Conservation (phyloP, 2,797 vertebrate genomes). For the Aeoliscus strigatus region DNA sequence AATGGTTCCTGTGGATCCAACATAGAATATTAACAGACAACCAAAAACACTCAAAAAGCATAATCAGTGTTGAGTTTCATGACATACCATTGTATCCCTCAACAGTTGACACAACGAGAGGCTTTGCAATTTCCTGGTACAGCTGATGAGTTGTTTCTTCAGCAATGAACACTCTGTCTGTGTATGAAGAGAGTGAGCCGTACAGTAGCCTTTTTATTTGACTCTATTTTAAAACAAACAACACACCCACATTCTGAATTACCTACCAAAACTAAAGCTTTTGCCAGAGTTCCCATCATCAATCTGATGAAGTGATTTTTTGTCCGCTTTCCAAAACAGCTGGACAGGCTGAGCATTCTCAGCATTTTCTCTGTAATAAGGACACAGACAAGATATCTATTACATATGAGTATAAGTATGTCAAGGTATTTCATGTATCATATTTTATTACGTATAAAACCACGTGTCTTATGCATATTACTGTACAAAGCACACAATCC, state of each 20-base stretch:
- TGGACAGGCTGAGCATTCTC: constrained; percentile 62
- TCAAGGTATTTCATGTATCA: too few relatives aligned
- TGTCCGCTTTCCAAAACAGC: constrained; percentile 81
- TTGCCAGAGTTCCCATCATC: constrained; percentile 80
- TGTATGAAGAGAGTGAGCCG: constrained; percentile 9
- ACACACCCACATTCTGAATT: background rate
- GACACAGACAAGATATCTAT: background rate
- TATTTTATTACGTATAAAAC: too few relatives aligned
- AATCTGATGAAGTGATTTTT: constrained; percentile 78
- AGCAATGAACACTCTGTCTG: constrained; percentile 87
- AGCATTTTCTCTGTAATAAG: constrained; percentile 43
- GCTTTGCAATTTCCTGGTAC: constrained; percentile 85
- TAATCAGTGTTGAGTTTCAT: background rate
- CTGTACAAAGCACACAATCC: too few relatives aligned
- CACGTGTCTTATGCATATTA: too few relatives aligned
- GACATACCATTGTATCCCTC: constrained; percentile 89
- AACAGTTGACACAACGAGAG: constrained; percentile 87
- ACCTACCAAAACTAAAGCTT: constrained; percentile 87
- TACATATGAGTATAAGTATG: too few relatives aligned
- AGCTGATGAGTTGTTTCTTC: constrained; percentile 82
- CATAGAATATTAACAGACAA: background rate
- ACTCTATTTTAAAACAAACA: too few relatives aligned
- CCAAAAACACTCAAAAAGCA: background rate
- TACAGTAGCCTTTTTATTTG: background rate
- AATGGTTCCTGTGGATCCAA: constrained; percentile 80